Percentiles rank a stretch among this genome's conserved stretches.
phyloP scores from a whole-genome alignment of 2,888 invertebrate species.

The Micoletzkya japonica region DNA sequence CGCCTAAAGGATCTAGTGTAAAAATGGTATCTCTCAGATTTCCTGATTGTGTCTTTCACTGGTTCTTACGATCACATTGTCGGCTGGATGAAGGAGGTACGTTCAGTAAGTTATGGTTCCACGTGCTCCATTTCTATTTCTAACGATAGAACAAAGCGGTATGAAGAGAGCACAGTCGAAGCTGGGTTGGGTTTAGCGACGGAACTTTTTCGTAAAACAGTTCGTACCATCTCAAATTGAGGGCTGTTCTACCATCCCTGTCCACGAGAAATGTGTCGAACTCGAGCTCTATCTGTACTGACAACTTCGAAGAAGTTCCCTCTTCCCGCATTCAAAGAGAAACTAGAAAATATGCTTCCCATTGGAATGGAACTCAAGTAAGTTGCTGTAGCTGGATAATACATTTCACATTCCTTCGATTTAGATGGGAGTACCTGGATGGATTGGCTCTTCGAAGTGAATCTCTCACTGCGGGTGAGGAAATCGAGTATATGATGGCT shows the following conservation, averaged over 20 bases:
- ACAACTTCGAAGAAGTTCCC: conserved; percentile 6
- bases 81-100: not conserved
- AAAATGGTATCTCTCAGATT: not conserved
- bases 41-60: not conserved
- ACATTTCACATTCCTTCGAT: not conserved
- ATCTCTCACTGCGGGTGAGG: conserved; percentile 17
- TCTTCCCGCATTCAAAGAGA: conserved; percentile 28
- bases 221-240: too few species aligned
- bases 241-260: not conserved
- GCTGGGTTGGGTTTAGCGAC: too few species aligned
- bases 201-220: too few species aligned
- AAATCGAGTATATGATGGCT: conserved; percentile 31
- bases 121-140: not conserved
- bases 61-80: not conserved
- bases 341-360: conserved; percentile 31
- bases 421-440: conserved; percentile 18
- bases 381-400: not conserved
- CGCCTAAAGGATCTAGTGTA: too few species aligned
- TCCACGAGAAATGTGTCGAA: conserved; percentile 3
- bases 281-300: not conserved
- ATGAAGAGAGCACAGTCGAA: too few species aligned
- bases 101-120: not conserved
- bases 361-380: conserved; percentile 31
- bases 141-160: too few species aligned
- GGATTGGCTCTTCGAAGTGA: conserved; percentile 11